phyloP scores from a whole-genome alignment of 1,140 invertebrate genomes.

The Contarinia nasturtii region DNA sequence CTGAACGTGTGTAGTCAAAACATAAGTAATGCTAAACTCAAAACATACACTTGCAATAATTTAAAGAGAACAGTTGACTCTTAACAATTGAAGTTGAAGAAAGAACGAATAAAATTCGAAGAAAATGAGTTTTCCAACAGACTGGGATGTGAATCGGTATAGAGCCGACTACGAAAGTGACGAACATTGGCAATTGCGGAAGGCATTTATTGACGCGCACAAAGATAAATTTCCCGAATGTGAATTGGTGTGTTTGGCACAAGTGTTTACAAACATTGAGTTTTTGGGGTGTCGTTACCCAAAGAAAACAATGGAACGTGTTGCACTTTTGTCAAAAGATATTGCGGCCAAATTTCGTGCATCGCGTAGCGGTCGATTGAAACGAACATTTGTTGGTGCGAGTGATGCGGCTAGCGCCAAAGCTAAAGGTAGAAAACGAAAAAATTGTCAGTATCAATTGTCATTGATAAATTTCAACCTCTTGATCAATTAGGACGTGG shows the following conservation, averaged over 20 bases:
- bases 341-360: constrained; percentile 44
- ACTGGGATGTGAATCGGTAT: constrained; percentile 44
- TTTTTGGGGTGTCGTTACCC: constrained; percentile 74
- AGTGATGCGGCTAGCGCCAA: constrained; percentile 58
- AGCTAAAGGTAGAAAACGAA: constrained; percentile 32
- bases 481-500: no score
- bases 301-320: constrained; percentile 51
- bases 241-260: constrained; percentile 57
- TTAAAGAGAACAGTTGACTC: no score
- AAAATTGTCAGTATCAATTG: constrained; percentile 23
- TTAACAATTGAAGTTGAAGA: no score
- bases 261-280: constrained; percentile 67
- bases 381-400: constrained; percentile 57
- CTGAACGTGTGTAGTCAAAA: no score
- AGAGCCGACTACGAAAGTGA: constrained; percentile 54
- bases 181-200: constrained; percentile 62
- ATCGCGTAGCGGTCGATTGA: constrained; percentile 42
- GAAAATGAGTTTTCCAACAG: constrained; percentile 10
- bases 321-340: constrained; percentile 51
- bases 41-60: no score
- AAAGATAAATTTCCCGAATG: constrained; percentile 51
- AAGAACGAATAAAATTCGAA: no score
- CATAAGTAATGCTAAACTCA: no score
- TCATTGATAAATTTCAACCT: no score
- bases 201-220: constrained; percentile 52